phyloP scores from a whole-genome alignment of 2,113 vertebrate genomes.

The Petrocephalus zakoni region DNA sequence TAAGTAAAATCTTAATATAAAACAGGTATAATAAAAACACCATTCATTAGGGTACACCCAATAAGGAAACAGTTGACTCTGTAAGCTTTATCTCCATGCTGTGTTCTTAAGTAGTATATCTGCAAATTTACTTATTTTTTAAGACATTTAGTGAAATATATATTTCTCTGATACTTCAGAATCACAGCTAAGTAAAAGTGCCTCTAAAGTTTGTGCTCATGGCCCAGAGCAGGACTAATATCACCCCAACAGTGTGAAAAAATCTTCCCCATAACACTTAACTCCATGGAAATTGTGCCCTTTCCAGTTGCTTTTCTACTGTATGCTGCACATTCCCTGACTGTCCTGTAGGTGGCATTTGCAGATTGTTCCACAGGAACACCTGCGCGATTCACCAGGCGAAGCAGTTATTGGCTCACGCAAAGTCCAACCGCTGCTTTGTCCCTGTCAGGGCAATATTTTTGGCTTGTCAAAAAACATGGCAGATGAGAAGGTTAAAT shows the following conservation, averaged over 20 bases:
- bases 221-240: neutral
- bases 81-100: neutral
- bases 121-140: neutral
- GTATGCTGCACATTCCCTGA: neutral
- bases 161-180: neutral
- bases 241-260: neutral
- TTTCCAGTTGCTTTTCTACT: neutral
- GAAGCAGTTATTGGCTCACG: neutral
- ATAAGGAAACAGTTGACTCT: neutral
- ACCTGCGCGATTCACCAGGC: neutral
- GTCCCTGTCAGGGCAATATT: neutral
- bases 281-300: neutral
- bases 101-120: neutral
- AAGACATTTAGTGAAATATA: neutral
- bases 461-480: neutral
- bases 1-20: neutral
- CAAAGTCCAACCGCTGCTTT: neutral
- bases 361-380: neutral
- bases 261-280: neutral
- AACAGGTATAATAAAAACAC: neutral
- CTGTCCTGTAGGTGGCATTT: neutral
- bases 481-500: neutral
- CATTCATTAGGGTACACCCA: neutral
- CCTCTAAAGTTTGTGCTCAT: neutral
- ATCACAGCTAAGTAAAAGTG: neutral